Conservation (phyloP, 1,140 invertebrate species). For the Phocides pigmalion region DNA sequence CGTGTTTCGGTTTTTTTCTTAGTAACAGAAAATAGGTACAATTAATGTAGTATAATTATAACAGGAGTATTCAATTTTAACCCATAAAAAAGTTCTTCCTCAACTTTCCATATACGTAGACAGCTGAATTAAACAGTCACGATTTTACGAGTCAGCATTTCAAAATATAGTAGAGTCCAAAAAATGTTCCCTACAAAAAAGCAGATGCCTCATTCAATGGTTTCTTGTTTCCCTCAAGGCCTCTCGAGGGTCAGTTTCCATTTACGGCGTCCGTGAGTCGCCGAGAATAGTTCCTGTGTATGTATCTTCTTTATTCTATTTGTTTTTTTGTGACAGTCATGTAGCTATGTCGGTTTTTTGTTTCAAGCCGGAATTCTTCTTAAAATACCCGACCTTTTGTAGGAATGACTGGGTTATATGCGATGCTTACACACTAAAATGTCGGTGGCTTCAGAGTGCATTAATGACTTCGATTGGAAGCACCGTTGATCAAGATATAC, state of each 20-base stretch:
- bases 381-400: no score
- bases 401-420: no score
- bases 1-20: not conserved
- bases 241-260: constrained; percentile 50
- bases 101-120: not conserved
- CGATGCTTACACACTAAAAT: no score
- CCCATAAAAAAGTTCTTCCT: not conserved
- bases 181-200: constrained; percentile 39
- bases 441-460: no score
- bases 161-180: constrained; percentile 30
- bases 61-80: no score
- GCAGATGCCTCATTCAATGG: constrained; percentile 39
- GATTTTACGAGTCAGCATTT: constrained; percentile 18
- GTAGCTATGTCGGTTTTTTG: no score
- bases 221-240: constrained; percentile 52
- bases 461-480: no score
- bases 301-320: not conserved
- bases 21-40: no score
- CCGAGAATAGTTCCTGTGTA: constrained; percentile 7
- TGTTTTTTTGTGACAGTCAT: no score
- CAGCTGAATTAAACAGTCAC: constrained; percentile 38
- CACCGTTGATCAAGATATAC: no score
- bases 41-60: not conserved
- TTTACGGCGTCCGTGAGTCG: constrained; percentile 41
- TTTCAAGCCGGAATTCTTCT: no score